Base-by-base conservation (phyloP, 2,797 vertebrate genomes). In the Lithobates pipiens region DNA sequence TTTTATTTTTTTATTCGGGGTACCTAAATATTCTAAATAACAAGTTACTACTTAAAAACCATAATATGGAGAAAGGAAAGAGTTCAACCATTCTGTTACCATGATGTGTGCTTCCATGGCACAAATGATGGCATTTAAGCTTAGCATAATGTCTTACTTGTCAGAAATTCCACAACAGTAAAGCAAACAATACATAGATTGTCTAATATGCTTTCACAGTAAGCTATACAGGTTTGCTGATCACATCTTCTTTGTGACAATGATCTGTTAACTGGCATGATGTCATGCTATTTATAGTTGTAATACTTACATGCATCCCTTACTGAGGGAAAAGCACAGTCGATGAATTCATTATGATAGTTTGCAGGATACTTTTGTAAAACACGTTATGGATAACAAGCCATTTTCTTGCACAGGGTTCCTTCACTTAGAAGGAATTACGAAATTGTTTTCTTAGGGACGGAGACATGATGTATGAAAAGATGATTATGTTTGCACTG, bases 291-390 rank as follows among this genome's bases (percentile, higher is more conserved):
- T 82, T 71, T 72, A 36, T 76, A 79, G 29, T 79, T 50, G 46
- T 84, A 76, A 16, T 54, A 82, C 11, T 10, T 77, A 34, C 63
- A 82, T 83, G 39, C 25, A 76, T 85, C 76, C 3, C 18, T 44
- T 72, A 57, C 10, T 69, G 4, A n/a, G 57, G 18, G 11, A 32
- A 68, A 87, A 80, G 34, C 44, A n/a, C 16, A 57, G 50, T 29
- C 83, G 68, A 39, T 77, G 75, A 78, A 86, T 86, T 72, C 68
- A 86, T 86, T 83, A 83, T 61, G 76, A 42, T 34, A 25, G 77
- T 83, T 86, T 42, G 71, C 57, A 67, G 39, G 50, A 54, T 78
- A 77, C 46, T 68, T 72, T 86, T 78, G 80, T 82, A 83, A 78
- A 86, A 68, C 57, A 86, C 39, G 36, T 86, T 86, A 83, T 36